Conservation (phyloP, 2,888 invertebrate genomes). For the Drosophila antonietae region DNA sequence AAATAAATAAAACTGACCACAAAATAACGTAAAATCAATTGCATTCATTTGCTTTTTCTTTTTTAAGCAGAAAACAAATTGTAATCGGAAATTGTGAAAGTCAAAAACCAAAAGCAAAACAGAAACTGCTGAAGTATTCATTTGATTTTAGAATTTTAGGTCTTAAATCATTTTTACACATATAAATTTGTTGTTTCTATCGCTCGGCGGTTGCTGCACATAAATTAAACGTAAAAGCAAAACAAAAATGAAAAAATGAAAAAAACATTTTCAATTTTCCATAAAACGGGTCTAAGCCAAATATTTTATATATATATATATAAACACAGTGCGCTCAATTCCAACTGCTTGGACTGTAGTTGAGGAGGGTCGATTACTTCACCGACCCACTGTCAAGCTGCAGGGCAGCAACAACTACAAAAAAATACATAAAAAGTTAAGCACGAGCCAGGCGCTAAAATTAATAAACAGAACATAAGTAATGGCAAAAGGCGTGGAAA, state of each 20-base stretch:
- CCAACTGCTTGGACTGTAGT: neutral
- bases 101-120: too few species aligned
- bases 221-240: conserved; percentile 32
- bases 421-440: conserved; percentile 33
- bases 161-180: conserved; percentile 25
- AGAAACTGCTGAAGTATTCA: neutral
- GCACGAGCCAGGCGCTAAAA: conserved; percentile 39
- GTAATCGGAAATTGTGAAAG: conserved; percentile 1
- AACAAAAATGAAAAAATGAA: conserved; percentile 23
- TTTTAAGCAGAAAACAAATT: neutral
- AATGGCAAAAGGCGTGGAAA: conserved; percentile 43
- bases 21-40: too few species aligned
- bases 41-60: neutral
- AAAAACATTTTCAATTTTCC: conserved; percentile 27
- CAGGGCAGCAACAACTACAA: neutral
- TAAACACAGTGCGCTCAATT: conserved; percentile 22
- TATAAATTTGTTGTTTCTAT: conserved; percentile 14
- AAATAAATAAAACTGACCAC: too few species aligned
- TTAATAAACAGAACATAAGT: conserved; percentile 58
- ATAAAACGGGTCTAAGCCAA: conserved; percentile 25
- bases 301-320: conserved; percentile 8
- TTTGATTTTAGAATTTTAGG: conserved; percentile 1
- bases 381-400: conserved; percentile 52
- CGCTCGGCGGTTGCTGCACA: conserved; percentile 18
- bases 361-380: conserved; percentile 27